Percentiles rank a stretch among this genome's conserved stretches.
phyloP scores from a whole-genome alignment of 2,888 invertebrate genomes.

The Lasioglossum oenotherae region DNA sequence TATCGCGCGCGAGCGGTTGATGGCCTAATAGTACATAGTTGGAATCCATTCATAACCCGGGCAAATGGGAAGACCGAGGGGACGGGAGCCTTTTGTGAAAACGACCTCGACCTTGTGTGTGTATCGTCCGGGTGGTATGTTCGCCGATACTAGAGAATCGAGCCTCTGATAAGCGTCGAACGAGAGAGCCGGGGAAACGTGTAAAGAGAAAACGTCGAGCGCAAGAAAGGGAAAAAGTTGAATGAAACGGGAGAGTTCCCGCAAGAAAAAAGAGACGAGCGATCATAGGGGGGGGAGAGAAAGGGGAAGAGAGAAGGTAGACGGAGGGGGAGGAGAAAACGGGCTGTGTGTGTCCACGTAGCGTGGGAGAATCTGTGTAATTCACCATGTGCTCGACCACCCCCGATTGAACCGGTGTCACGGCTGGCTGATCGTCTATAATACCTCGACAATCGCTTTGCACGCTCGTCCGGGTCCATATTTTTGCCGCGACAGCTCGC shows the following conservation, averaged over 20 bases:
- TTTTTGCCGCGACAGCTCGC: conserved; percentile 28
- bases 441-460: conserved; percentile 40
- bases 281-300: neutral
- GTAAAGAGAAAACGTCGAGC: neutral
- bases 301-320: neutral
- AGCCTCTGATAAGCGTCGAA: conserved; percentile 3
- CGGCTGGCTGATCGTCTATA: conserved; percentile 48
- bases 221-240: conserved; percentile 8
- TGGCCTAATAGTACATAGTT: conserved; percentile 74
- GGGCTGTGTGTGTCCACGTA: conserved; percentile 5
- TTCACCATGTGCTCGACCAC: conserved; percentile 43
- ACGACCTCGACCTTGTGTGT: conserved; percentile 14
- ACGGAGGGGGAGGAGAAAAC: conserved; percentile 27
- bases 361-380: conserved; percentile 51
- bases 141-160: conserved; percentile 12
- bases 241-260: neutral
- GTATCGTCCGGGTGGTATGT: neutral
- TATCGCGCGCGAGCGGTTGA: conserved; percentile 66
- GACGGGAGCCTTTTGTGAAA: conserved; percentile 49
- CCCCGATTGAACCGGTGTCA: conserved; percentile 39
- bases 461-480: conserved; percentile 25
- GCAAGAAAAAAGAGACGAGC: neutral
- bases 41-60: conserved; percentile 75
- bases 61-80: conserved; percentile 51
- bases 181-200: neutral